phyloP scores from a whole-genome alignment of 2,888 invertebrate genomes.

The Rhaphigaster nebulosa region DNA sequence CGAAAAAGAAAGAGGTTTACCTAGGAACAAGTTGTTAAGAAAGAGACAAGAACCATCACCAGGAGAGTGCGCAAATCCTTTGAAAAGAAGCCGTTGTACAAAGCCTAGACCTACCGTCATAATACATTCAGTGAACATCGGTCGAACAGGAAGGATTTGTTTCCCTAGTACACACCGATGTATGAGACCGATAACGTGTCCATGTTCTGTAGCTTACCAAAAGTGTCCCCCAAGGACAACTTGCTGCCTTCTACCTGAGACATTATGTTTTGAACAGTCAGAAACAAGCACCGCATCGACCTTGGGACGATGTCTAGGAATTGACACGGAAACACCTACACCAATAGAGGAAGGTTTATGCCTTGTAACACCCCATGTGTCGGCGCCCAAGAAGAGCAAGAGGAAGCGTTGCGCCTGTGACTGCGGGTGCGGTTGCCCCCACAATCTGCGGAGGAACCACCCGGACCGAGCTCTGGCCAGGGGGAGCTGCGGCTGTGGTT shows the following conservation, averaged over 20 bases:
- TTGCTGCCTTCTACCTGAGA: background rate
- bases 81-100: background rate
- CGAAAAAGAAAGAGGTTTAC: background rate
- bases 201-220: background rate
- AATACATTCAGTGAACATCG: slow-evolving; percentile 5
- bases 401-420: slow-evolving; percentile 6
- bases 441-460: background rate
- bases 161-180: slow-evolving; percentile 48
- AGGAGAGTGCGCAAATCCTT: background rate
- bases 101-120: background rate
- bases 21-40: background rate
- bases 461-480: background rate
- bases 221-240: slow-evolving; percentile 28
- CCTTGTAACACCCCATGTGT: background rate
- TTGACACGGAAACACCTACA: background rate
- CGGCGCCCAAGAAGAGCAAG: background rate
- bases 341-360: background rate
- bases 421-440: slow-evolving; percentile 38
- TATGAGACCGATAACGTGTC: background rate
- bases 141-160: slow-evolving; percentile 37
- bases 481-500: slow-evolving; percentile 2
- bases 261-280: background rate
- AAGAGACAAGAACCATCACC: background rate
- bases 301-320: background rate
- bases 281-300: background rate